These are phyloP conservation scores for Crossoptilon crossoptilon DNA, from an alignment of 2,797 vertebrate genomes.

Conservation along the genomic window DNA sequence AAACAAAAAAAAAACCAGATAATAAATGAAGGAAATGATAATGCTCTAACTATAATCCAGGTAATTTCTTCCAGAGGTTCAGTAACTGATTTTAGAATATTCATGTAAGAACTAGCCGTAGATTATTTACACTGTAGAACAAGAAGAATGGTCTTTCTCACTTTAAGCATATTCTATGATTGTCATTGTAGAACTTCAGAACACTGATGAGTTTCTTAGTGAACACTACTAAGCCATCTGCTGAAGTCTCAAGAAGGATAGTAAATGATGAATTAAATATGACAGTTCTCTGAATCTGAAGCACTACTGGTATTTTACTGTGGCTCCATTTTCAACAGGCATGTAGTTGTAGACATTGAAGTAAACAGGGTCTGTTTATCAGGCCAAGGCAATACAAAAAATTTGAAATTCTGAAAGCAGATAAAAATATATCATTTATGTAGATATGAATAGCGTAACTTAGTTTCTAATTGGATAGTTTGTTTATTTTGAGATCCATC, in stretches of 20 bases:
- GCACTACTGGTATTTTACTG: not conserved
- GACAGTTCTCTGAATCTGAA: not conserved
- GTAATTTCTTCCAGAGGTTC: not conserved
- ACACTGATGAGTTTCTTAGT: not conserved
- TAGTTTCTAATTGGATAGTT: not conserved
- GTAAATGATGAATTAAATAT: not conserved
- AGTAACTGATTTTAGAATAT: not conserved
- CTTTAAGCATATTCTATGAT: not conserved
- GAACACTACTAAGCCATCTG: not conserved
- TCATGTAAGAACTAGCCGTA: not conserved
- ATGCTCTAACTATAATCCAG: not conserved
- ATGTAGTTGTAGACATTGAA: not conserved
- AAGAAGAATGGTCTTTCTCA: not conserved
- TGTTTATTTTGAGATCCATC: not conserved
- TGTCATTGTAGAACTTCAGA: not conserved
- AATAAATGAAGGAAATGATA: not conserved
- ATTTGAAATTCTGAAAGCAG: not conserved
- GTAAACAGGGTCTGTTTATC: not conserved
- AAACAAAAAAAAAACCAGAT: not conserved
- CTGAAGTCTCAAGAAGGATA: not conserved
- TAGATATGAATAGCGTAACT: not conserved
- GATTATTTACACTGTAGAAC: not conserved
- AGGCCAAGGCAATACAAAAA: not conserved
- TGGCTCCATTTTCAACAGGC: not conserved
- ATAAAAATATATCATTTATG: not conserved